Conservation (phyloP, 2,888 invertebrate species). For the Sphecodes monilicornis region DNA sequence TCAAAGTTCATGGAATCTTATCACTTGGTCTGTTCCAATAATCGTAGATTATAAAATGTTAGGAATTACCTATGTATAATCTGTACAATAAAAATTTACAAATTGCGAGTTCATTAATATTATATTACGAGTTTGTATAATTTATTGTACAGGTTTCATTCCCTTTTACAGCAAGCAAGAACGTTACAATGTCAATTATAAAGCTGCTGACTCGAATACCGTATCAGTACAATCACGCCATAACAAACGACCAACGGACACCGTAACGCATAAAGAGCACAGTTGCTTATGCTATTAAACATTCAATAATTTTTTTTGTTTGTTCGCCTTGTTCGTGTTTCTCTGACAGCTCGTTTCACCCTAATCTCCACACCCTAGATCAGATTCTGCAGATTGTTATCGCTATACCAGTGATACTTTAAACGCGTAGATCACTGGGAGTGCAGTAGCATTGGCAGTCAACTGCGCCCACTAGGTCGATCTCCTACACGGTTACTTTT, state of each 20-base stretch:
- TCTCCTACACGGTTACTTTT: constrained; percentile 42
- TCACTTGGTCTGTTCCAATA: too few species aligned
- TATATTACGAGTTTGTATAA: background rate
- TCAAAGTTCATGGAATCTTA: too few species aligned
- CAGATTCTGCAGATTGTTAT: constrained; percentile 40
- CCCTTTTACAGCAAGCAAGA: too few species aligned
- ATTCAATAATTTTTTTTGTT: background rate
- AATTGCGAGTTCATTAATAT: background rate
- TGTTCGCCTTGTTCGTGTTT: background rate
- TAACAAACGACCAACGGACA: constrained; percentile 7
- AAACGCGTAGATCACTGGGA: constrained; percentile 31
- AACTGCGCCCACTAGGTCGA: constrained; percentile 43
- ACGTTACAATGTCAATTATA: background rate
- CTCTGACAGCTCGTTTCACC: constrained; percentile 29
- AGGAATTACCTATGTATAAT: too few species aligned
- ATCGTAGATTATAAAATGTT: too few species aligned
- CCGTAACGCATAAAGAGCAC: background rate
- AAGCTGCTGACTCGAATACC: background rate
- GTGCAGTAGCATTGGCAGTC: constrained; percentile 36
- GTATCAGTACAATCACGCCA: background rate
- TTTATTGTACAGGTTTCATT: constrained; percentile 3
- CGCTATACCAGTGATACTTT: constrained; percentile 8
- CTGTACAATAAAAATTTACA: background rate
- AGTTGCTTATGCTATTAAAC: constrained; percentile 14
- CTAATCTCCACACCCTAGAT: constrained; percentile 47